Evolutionary conservation across 2,888 invertebrate genomes (phyloP).

Genomic region (Macrosoma leucophasiata): DNA sequence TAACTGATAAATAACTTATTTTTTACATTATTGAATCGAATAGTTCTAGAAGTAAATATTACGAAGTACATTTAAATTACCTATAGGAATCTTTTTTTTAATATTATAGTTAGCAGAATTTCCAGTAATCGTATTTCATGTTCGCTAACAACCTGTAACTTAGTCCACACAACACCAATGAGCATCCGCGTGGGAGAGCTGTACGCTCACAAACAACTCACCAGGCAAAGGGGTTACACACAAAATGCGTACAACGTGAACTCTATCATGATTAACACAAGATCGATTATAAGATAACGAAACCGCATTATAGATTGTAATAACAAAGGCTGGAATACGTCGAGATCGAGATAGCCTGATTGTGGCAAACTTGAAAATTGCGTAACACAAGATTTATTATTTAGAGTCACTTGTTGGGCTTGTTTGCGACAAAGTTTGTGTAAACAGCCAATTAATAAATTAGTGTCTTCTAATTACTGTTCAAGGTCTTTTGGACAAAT

Average conservation of each 20-base stretch:
- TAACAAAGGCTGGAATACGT: conserved; percentile 49
- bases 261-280: conserved; percentile 24
- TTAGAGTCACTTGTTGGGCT: conserved; percentile 21
- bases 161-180: conserved; percentile 50
- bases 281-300: conserved; percentile 13
- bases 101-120: too few relatives aligned
- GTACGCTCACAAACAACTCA: conserved; percentile 53
- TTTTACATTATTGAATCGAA: too few relatives aligned
- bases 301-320: conserved; percentile 25
- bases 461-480: too few relatives aligned
- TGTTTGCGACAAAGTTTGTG: too few relatives aligned
- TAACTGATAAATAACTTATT: too few relatives aligned
- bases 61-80: too few relatives aligned
- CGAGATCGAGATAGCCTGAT: conserved; percentile 48
- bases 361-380: conserved; percentile 53
- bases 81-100: too few relatives aligned
- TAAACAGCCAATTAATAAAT: too few relatives aligned
- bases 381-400: conserved; percentile 47
- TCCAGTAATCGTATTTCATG: too few relatives aligned
- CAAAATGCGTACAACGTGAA: conserved; percentile 27
- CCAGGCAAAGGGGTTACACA: conserved; percentile 44
- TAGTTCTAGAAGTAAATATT: too few relatives aligned
- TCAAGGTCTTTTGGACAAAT: too few relatives aligned
- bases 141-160: conserved; percentile 27
- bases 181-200: conserved; percentile 54